These are phyloP conservation scores for Drosophila leonis DNA, from an alignment of 2,888 invertebrate species.

Conservation along the genomic window DNA sequence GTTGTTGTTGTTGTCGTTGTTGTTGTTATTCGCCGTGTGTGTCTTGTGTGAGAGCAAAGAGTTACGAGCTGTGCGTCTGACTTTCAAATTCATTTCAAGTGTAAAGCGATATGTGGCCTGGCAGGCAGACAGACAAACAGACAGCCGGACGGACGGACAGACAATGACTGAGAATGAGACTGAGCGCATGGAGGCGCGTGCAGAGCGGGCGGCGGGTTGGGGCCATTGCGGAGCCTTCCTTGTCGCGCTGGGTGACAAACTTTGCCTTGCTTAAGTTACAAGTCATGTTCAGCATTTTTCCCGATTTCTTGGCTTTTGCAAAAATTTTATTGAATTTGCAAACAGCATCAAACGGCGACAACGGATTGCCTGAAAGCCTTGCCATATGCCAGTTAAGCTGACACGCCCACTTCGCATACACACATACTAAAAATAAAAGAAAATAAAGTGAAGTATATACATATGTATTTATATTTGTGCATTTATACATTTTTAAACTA, in stretches of 20 bases:
- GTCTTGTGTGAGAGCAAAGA: conserved; percentile 59
- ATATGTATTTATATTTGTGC: neutral
- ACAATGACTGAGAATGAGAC: conserved; percentile 1
- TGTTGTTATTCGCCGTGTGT: conserved; percentile 53
- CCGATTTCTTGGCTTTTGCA: conserved; percentile 8
- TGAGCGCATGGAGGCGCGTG: too few species aligned
- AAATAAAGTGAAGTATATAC: too few species aligned
- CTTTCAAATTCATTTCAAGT: conserved; percentile 80
- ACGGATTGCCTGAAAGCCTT: conserved; percentile 50
- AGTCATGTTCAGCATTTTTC: conserved; percentile 63
- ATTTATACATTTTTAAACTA: conserved; percentile 23
- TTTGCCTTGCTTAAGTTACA: conserved; percentile 74
- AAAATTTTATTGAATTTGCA: conserved; percentile 72
- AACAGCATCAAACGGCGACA: conserved; percentile 30
- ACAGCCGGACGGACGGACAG: conserved; percentile 2
- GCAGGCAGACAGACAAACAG: conserved; percentile 16
- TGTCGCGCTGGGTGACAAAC: conserved; percentile 75
- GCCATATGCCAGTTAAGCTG: conserved; percentile 45
- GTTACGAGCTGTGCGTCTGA: conserved; percentile 76
- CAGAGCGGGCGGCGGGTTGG: neutral
- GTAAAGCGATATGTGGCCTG: conserved; percentile 77
- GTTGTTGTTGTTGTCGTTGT: conserved; percentile 22
- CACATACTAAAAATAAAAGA: neutral
- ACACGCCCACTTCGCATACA: conserved; percentile 43
- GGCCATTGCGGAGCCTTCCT: conserved; percentile 44